Evolutionary conservation across 2,797 vertebrate genomes (phyloP), one percentile per base, ranked within the genome.

Genomic region (Apogon hyalosoma): DNA sequence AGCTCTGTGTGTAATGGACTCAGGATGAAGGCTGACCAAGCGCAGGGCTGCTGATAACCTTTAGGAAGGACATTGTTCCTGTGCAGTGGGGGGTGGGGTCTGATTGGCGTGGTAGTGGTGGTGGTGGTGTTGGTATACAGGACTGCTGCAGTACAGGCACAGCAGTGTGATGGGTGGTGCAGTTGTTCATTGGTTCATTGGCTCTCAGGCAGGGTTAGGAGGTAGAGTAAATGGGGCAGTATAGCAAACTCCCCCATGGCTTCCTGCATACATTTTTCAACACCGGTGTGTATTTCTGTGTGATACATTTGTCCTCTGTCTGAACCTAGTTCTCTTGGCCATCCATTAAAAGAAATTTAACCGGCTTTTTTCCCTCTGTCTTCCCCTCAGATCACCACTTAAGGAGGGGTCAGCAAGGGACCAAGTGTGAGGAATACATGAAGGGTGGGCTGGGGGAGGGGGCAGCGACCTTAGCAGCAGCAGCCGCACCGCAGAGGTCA

Each of bases 31-130:
- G 82, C 90, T 77, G 88, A 92, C 91, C 91, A 86, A 89, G 89
- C 80, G 84, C 76, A 79, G 64, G 83, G 86, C 80, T 86, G 87
- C 88, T 84, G 88, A 91, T 93, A 92, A 94, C 93, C 93, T 93
- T 90, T 93, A 87, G 83, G 92, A 93, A 93, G 93, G 92, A 92
- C 92, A 85, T 88, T 89, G 88, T 91, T 90, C 85, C 87, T 77
- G 82, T 83, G 73, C 72, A 51, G 75, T 13, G 52, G 73, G 75
- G 79, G 55, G 74, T 38, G 69, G 74, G 79, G 74, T 71, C 21
- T 41, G 28, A 45, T 41, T 45, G 73, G 69, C 77, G 69, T 66
- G 16, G 55, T 15, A 7, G 2, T 1, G 46, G 9, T 16, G 12
- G 63, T 2, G 1, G n/a, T 52, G 49, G 69, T 14, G 60, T 14